A percentile compares a stretch with the other conserved stretches of the same genome.
phyloP scores from a whole-genome alignment of 1,140 invertebrate genomes.

The Sipha flava region DNA sequence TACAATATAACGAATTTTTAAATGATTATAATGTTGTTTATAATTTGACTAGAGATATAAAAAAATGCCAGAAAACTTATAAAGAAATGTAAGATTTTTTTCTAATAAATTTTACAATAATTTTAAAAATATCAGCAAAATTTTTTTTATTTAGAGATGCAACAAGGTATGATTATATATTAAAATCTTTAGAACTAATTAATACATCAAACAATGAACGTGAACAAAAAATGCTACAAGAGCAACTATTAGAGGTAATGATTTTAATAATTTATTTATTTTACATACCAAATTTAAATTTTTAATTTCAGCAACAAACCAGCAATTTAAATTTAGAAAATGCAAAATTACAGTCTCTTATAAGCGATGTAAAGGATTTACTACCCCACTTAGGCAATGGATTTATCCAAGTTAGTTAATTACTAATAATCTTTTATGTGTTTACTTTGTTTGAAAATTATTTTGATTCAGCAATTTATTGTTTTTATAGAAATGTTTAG shows the following conservation, averaged over 20 bases:
- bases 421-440: neutral
- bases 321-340: neutral
- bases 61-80: neutral
- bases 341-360: constrained; percentile 6
- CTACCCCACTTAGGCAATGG: constrained; percentile 5
- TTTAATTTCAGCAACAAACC: neutral
- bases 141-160: neutral
- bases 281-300: neutral
- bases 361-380: constrained; percentile 25
- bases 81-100: neutral
- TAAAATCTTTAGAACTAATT: constrained; percentile 2
- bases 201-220: neutral
- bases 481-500: constrained; percentile 9
- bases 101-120: neutral
- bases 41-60: neutral
- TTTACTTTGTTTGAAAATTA: neutral
- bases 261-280: neutral
- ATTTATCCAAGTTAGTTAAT: neutral
- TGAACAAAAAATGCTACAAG: neutral
- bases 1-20: neutral
- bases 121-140: neutral
- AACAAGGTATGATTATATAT: constrained; percentile 3
- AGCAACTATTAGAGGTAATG: neutral
- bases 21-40: constrained; percentile 2
- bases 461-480: neutral